phyloP scores from a whole-genome alignment of 2,888 invertebrate species.

The Ichneumoninae sp. region DNA sequence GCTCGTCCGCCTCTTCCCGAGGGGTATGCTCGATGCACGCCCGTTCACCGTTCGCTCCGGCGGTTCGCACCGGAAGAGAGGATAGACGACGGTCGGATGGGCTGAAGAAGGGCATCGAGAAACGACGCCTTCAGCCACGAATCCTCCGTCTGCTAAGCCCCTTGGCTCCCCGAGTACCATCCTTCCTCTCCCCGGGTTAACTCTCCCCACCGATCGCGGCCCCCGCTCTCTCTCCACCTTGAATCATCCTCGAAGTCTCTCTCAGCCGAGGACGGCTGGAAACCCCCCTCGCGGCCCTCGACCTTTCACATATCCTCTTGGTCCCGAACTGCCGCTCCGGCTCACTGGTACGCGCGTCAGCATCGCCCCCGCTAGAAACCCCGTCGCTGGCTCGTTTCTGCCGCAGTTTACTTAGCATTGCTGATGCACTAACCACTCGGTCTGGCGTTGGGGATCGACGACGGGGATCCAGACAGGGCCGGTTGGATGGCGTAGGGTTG shows the following conservation, averaged over 20 bases:
- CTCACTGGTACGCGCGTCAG: slow-evolving; percentile 28
- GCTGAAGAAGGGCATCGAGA: slow-evolving; percentile 40
- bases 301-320: slow-evolving; percentile 47
- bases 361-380: slow-evolving; percentile 31
- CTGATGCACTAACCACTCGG: slow-evolving; percentile 80
- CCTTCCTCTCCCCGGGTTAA: slow-evolving; percentile 30
- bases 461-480: slow-evolving; percentile 4
- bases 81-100: slow-evolving; percentile 42
- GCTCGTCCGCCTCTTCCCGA: slow-evolving; percentile 34
- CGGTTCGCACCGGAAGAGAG: slow-evolving; percentile 47
- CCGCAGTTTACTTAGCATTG: slow-evolving; percentile 82
- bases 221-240: slow-evolving; percentile 36
- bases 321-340: slow-evolving; percentile 11
- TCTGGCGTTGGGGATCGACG: slow-evolving; percentile 38
- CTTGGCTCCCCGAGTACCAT: slow-evolving; percentile 48
- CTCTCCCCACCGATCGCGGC: background rate
- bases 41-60: slow-evolving; percentile 54
- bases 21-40: slow-evolving; percentile 37
- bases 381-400: slow-evolving; percentile 68
- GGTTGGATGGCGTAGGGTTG: background rate
- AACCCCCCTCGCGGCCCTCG: slow-evolving; percentile 2
- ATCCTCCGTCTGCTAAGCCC: slow-evolving; percentile 27
- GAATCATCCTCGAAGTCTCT: slow-evolving; percentile 50
- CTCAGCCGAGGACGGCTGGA: slow-evolving; percentile 12
- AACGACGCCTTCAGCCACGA: slow-evolving; percentile 39